These are phyloP conservation scores for Vulpes ferrilata DNA, from an alignment of 2,113 vertebrate species.

Conservation along the genomic window DNA sequence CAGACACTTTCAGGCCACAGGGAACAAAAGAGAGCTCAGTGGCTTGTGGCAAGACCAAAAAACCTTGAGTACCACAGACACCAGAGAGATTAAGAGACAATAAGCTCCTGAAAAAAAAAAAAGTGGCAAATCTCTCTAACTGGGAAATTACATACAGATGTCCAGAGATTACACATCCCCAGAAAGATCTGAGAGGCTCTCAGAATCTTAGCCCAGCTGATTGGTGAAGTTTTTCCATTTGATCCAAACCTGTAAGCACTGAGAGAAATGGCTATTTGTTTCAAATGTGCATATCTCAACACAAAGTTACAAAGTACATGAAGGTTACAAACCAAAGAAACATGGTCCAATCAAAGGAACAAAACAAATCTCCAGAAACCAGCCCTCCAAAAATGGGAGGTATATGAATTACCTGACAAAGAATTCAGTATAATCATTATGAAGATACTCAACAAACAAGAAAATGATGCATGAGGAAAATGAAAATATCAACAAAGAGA, in stretches of 20 bases:
- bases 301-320: background rate
- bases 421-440: background rate
- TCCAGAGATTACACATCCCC: background rate
- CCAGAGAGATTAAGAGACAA: background rate
- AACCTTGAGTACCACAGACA: background rate
- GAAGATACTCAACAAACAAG: background rate
- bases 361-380: conserved; percentile 31
- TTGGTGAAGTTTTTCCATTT: background rate
- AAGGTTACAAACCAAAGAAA: conserved; percentile 28
- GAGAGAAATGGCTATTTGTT: background rate
- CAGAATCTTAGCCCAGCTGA: background rate
- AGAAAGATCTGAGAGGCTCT: background rate
- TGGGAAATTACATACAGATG: background rate
- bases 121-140: background rate
- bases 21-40: background rate
- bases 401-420: background rate
- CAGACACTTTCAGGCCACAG: background rate
- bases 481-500: background rate
- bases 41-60: background rate
- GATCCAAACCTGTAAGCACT: background rate
- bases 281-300: background rate
- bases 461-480: conserved; percentile 22
- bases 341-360: background rate
- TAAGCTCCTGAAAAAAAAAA: background rate
- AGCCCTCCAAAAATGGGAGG: background rate